Evolutionary conservation across 1,140 invertebrate species (phyloP), one percentile per base, ranked within the genome.

Genomic region (Archivesica marissinica): DNA sequence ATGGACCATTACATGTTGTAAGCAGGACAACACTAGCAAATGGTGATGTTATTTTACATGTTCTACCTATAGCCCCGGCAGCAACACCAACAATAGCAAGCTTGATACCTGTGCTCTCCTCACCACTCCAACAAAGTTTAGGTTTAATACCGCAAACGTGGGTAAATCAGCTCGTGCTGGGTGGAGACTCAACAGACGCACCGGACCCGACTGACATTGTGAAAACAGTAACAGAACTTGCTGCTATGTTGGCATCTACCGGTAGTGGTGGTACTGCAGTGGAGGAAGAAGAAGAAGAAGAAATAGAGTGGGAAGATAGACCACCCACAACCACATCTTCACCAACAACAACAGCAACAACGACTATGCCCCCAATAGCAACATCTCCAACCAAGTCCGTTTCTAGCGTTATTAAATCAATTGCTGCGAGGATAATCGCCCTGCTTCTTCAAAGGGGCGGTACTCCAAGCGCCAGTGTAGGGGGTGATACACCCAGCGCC

Each of bases 251-350:
- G 2, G n/a, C 72, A 35, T 35, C 25, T 28, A 23, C 25, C 3
- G 41, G 2, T 0, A 0, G 17, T 2, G 47, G 7, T 74, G 68
- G 6, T 50, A 33, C 68, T 20, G 25, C 72, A 2, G 25, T 6
- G 11, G 47, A 47, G 15, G 66, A 44, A 70, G 66, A 47, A 25
- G 66, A 70, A 70, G 66, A 70, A 44, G 66, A 47, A 25, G 66
- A 70, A 70, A 41, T 47, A 44, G 47, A 47, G 1, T 38, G 47
- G 30, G 25, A n/a, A 41, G 66, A 70, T 25, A 41, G 47, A 25
- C 17, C 47, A 17, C 66, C 66, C 6, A 38, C 66, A 1, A 70
- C 39, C 2, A 70, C 66, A 4, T 47, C 66, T 23, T 47, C 66
- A 47, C 23, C 66, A 25, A 70, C 66, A 4, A 68, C 64, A 7